These are phyloP conservation scores for Squalus acanthias DNA, from an alignment of 2,797 vertebrate species.

Conservation along the genomic window DNA sequence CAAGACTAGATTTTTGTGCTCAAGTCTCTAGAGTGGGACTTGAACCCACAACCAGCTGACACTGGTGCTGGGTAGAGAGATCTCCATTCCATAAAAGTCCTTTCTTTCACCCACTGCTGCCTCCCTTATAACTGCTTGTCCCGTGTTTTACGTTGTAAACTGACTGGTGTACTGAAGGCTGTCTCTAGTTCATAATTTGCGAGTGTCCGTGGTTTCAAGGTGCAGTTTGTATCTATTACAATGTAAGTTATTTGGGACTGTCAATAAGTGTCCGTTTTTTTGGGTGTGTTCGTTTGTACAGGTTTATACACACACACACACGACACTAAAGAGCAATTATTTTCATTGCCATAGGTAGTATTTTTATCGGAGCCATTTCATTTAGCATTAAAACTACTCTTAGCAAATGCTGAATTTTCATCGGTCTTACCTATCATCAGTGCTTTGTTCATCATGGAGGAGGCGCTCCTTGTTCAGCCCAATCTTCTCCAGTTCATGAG, in stretches of 20 bases:
- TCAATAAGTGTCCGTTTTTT: not conserved
- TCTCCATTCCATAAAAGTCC: not conserved
- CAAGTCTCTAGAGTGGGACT: no score
- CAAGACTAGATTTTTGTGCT: no score
- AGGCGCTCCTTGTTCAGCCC: conserved; percentile 93
- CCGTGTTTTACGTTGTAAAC: not conserved
- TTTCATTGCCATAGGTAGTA: not conserved
- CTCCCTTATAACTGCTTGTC: not conserved
- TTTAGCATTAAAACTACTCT: not conserved
- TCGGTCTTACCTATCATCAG: conserved; percentile 77
- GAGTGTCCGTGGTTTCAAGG: not conserved
- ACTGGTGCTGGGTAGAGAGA: not conserved
- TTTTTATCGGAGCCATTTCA: not conserved
- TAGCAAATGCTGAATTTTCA: not conserved
- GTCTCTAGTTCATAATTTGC: no score
- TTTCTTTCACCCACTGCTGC: not conserved
- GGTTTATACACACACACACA: not conserved
- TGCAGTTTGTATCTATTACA: not conserved
- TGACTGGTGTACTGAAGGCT: no score
- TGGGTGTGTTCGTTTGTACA: not conserved
- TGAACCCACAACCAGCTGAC: no score
- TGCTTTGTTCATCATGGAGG: conserved; percentile 79
- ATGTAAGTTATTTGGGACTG: not conserved
- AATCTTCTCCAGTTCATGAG: conserved; percentile 93
- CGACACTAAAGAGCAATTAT: not conserved